Evolutionary conservation across 2,113 vertebrate genomes (phyloP), one percentile per base, ranked within the genome.

Genomic region (Neogale vison): DNA sequence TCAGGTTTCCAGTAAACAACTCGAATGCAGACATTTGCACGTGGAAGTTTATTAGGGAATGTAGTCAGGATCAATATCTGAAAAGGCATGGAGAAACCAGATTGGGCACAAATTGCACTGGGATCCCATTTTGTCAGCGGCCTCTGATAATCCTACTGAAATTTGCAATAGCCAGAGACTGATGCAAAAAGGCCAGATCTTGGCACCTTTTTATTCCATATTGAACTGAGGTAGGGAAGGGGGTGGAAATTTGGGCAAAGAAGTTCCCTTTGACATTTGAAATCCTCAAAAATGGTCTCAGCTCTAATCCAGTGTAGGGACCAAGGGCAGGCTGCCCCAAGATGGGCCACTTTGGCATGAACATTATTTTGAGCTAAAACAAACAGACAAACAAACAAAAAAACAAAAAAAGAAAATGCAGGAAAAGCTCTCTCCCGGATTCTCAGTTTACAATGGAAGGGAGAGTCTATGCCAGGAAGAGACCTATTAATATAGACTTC

Each of bases 141-240:
- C 17, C 26, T 92, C 77, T 31, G 15, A 82, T 71, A 80, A 90
- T 77, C 42, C 9, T 67, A 42, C 6, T 76, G 71, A 79, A 81
- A 61, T 2, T 6, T 95, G 36, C 23, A 95, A 10, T 15, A 13
- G 45, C 29, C 9, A 3, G 80, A 72, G 23, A 69, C 69, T 31
- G 50, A 77, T 31, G 34, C 26, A 59, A 74, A 80, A 17, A 31
- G 7, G n/a, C 13, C 20, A 84, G 47, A 11, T 80, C 36, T 80
- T 57, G 26, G 0, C 36, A 90, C 0, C 10, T 1, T 74, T 47
- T 39, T 39, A 85, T 0, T 0, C 39, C 15, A 67, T 2, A 2
- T 15, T 81, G 47, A 89, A 72, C 15, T 93, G 24, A 34, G 17
- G 5, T 4, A 17, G 31, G 47, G 50, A 93, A n/a, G 5, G n/a